Base-by-base conservation (phyloP, 2,888 invertebrate species). In the Lasioglossum zephyrum region DNA sequence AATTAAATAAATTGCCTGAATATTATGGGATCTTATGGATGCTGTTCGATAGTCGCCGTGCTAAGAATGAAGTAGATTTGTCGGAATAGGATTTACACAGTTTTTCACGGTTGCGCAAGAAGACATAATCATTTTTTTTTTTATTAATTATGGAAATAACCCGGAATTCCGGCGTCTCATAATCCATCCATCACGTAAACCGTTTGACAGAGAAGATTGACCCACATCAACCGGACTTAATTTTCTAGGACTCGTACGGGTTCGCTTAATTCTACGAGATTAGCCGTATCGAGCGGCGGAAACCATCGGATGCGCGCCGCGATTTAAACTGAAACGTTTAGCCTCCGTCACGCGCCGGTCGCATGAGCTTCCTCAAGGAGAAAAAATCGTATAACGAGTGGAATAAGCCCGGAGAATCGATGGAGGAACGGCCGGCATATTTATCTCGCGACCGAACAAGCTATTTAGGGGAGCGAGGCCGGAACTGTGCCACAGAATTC, bases 261-360 rank as follows among this genome's bases (percentile, higher is more conserved):
- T 16, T 66, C 53, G 39, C 47, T 26, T 39, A 41, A 73, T 79
- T 57, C 31, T n/a, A 26, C 22, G 39, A 70, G 72, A 70, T 72
- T 44, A 72, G 39, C 4, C 18, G 39, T 26, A 18, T 72, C 41
- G 49, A 44, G 22, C 26, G 41, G 5, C 60, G 63, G 49, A 39
- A 69, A 47, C n/a, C n/a, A 36, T 44, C 16, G 47, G 16, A 9
- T 22, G 39, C 66, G 36, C 76, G 36, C 36, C 63, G 76, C 47
- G 31, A 73, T 60, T 73, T 63, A 63, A 77, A 66, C 26, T 36
- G 3, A 36, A 63, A 63, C 63, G 26, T 73, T 36, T 26, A 39
- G 26, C 22, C 47, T 63, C 47, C 26, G 53, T 79, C 78, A 79
- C 78, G 78, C 60, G 36, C 11, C 26, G 16, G 47, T 73, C 79